Base-by-base conservation (phyloP, 2,797 vertebrate species). In the Phalloptychus januarius region DNA sequence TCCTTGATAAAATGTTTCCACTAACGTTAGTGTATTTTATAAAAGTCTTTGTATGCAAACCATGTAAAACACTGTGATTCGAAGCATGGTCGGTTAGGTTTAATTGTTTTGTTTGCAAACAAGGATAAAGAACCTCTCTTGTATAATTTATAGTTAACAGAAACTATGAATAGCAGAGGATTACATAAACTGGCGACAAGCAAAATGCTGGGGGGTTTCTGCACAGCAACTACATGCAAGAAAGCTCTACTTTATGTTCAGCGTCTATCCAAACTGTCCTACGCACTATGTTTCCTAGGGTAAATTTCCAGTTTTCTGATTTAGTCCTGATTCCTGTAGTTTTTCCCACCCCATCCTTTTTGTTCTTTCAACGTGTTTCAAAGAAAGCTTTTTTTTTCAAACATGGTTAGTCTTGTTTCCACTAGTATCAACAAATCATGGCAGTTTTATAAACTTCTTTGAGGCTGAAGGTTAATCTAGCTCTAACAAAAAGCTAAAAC, bases 381-480 rank as follows among this genome's bases (percentile, higher is more conserved):
- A 33, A 31, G 33, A 61, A 61, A 33, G 15, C 5, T 61, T 33
- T n/a, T 56, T 54, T n/a, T n/a, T 44, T 44, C 67, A 44, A 69
- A 69, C 67, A 69, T 44, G 40, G 40, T 44, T 70, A 70, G n/a
- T 28, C 67, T 70, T 70, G 67, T 45, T 70, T 70, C 42, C 67
- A 70, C 67, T n/a, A 70, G 67, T 70, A 45, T 45, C 28, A 36
- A 52, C 71, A 52, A 36, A 52, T 73, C 33, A 72, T 38, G 71
- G 38, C 48, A 73, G 48, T 73, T 73, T 73, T 73, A 52, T 16
- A 73, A 73, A 72, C 46, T 12, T 72, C 46, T 52, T 42, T 50
- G 71, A 54, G 46, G 33, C 71, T 54, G 48, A 50, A 36, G 70
- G 71, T 72, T 72, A 70, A 70, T 70, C 67, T 70, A 8, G 25